Conservation (phyloP, 2,888 invertebrate species). For the Acrocyrtus sp. region DNA sequence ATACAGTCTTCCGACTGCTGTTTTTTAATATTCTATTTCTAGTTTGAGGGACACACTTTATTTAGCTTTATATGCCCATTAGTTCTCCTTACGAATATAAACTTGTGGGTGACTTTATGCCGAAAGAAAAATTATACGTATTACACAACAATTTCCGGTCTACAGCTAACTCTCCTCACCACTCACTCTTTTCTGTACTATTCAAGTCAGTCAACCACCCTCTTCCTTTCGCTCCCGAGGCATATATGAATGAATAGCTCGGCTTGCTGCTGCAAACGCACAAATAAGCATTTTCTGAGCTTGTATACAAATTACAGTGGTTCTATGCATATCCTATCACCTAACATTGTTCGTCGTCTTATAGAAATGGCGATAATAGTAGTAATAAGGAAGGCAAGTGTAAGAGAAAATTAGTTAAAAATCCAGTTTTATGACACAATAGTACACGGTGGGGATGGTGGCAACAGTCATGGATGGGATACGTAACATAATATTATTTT, state of each 20-base stretch:
- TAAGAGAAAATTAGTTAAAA: constrained; percentile 1
- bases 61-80: background rate
- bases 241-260: too few relatives aligned
- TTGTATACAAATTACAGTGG: background rate
- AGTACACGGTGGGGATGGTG: background rate
- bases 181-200: background rate
- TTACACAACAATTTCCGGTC: constrained; percentile 30
- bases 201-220: background rate
- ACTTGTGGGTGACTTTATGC: constrained; percentile 14
- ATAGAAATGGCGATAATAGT: constrained; percentile 1
- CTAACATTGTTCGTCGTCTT: too few relatives aligned
- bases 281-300: too few relatives aligned
- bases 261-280: too few relatives aligned
- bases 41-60: background rate
- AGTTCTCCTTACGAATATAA: constrained; percentile 1
- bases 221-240: too few relatives aligned
- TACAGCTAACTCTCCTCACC: background rate
- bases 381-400: constrained; percentile 4
- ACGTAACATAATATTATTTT: background rate
- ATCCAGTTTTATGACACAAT: constrained; percentile 8
- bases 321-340: background rate
- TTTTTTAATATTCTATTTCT: too few relatives aligned
- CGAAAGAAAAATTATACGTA: constrained; percentile 39
- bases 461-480: background rate
- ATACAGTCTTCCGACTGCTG: too few relatives aligned